Conservation (phyloP, 1,140 invertebrate genomes). For the Nasonia vitripennis region DNA sequence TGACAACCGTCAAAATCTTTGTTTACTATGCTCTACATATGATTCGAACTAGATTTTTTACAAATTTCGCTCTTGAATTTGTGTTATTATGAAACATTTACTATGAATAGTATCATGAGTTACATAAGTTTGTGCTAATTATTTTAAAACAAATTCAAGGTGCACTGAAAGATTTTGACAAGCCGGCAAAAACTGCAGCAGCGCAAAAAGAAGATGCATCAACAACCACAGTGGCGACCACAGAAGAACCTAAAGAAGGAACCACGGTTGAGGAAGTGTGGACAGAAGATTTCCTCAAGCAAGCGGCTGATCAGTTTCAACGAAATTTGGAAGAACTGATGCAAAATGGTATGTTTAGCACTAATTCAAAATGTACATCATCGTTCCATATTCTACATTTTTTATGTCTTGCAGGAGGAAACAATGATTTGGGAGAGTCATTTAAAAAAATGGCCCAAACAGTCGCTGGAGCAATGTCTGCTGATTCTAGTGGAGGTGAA, state of each 20-base stretch:
- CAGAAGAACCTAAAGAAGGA: constrained; percentile 56
- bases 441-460: constrained; percentile 72
- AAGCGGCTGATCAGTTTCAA: constrained; percentile 67
- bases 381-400: constrained; percentile 16
- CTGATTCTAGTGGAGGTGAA: constrained; percentile 49
- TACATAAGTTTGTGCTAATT: constrained; percentile 25
- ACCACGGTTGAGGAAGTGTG: constrained; percentile 58
- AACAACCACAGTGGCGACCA: not conserved
- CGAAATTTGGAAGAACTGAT: constrained; percentile 65
- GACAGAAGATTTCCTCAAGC: constrained; percentile 68
- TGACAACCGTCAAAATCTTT: constrained; percentile 6
- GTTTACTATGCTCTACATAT: not conserved
- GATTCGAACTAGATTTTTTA: not conserved
- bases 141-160: constrained; percentile 59
- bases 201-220: constrained; percentile 44
- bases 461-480: constrained; percentile 57
- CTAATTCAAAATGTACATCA: constrained; percentile 10
- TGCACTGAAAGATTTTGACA: constrained; percentile 76
- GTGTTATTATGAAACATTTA: not conserved
- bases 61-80: not conserved
- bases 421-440: constrained; percentile 55
- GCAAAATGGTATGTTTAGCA: constrained; percentile 60
- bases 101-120: not conserved
- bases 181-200: constrained; percentile 57
- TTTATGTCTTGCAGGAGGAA: not conserved